Percentiles rank a stretch among this genome's conserved stretches.
These are phyloP conservation scores for Pteruthius melanotis DNA, from an alignment of 2,113 vertebrate genomes.

Conservation along the genomic window DNA sequence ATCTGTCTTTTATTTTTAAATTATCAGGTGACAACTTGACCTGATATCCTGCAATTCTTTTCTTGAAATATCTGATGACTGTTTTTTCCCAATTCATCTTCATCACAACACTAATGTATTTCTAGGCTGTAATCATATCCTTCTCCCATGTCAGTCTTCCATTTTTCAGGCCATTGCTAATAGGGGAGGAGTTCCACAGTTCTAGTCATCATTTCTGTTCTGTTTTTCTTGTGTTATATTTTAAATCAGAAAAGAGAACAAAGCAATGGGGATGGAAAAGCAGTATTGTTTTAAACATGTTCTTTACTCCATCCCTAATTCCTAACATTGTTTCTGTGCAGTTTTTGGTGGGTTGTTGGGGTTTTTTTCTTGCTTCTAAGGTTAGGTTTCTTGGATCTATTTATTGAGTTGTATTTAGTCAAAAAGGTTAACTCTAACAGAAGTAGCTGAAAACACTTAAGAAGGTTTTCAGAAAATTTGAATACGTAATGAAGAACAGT, in stretches of 20 bases:
- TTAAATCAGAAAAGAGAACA: neutral
- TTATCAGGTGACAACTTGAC: neutral
- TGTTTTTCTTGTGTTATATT: neutral
- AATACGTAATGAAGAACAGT: neutral
- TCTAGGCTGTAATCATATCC: neutral
- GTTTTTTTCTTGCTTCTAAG: neutral
- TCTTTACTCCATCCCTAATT: neutral
- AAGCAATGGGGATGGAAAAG: neutral
- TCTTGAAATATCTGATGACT: neutral
- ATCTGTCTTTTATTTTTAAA: neutral
- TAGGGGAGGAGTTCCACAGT: neutral
- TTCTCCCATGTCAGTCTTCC: neutral
- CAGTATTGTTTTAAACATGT: neutral
- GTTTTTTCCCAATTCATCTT: neutral
- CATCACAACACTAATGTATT: neutral
- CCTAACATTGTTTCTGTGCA: neutral
- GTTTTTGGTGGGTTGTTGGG: neutral
- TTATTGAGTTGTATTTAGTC: neutral
- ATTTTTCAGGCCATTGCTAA: neutral
- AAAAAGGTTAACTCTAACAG: neutral
- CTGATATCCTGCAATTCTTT: neutral
- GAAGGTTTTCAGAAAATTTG: neutral
- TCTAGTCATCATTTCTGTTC: neutral
- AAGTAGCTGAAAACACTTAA: neutral
- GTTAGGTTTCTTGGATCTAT: neutral